Percentiles rank a stretch among this genome's conserved stretches.
These are phyloP conservation scores for Holothuria leucospilota DNA, from an alignment of 53 echinoderm and acorn worm genomes.

Conservation along the genomic window DNA sequence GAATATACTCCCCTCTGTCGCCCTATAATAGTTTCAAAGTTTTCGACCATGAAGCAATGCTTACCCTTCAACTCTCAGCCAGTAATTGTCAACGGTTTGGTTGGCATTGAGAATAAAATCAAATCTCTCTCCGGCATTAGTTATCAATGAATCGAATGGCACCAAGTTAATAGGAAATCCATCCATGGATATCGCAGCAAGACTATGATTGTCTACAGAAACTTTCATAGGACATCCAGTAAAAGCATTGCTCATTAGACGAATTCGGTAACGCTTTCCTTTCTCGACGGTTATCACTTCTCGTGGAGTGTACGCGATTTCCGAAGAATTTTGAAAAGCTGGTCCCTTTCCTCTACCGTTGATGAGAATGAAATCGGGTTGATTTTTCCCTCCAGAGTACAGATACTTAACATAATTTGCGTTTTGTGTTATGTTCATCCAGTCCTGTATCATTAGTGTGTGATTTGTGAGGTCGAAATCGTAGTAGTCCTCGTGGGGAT, in stretches of 20 bases:
- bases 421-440: constrained; percentile 79
- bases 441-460: constrained; percentile 76
- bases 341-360: constrained; percentile 83
- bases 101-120: constrained; percentile 85
- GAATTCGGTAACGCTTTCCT: constrained; percentile 73
- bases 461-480: constrained; percentile 85
- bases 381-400: constrained; percentile 78
- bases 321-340: neutral
- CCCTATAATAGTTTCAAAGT: too few relatives aligned
- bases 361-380: constrained; percentile 84
- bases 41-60: constrained; percentile 59
- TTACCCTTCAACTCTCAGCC: constrained; percentile 77
- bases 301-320: constrained; percentile 62
- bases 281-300: constrained; percentile 67
- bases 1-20: too few relatives aligned
- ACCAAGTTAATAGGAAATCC: constrained; percentile 67
- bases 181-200: constrained; percentile 85
- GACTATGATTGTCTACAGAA: constrained; percentile 82
- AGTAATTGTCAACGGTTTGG: constrained; percentile 74
- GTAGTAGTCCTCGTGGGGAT: constrained; percentile 19
- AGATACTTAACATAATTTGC: constrained; percentile 82
- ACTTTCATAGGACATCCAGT: constrained; percentile 84
- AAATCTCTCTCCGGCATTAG: constrained; percentile 85
- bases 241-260: constrained; percentile 90
- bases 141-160: constrained; percentile 72